phyloP scores from a whole-genome alignment of 2,797 vertebrate genomes.

The Sebastes glaucus region DNA sequence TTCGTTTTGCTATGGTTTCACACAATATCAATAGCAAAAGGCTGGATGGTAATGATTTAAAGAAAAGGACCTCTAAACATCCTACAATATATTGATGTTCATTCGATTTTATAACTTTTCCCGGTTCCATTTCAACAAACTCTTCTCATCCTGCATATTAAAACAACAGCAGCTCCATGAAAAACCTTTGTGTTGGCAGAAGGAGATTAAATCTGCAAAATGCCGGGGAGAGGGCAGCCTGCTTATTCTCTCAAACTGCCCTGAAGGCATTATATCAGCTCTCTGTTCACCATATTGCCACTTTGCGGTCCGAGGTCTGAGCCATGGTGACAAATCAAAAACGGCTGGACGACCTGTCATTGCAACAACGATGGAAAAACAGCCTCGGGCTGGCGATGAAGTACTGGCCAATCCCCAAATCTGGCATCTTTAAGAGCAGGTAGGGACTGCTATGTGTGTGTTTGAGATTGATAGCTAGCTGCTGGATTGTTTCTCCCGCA shows the following conservation, averaged over 20 bases:
- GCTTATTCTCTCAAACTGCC: conserved; percentile 44
- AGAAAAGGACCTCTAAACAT: neutral
- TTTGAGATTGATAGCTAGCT: conserved; percentile 44
- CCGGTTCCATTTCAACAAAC: neutral
- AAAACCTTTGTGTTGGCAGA: conserved; percentile 17
- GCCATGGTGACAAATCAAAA: conserved; percentile 50
- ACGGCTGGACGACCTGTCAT: conserved; percentile 40
- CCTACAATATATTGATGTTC: neutral
- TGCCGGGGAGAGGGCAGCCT: conserved; percentile 1
- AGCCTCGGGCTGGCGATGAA: conserved; percentile 43
- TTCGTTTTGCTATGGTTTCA: neutral
- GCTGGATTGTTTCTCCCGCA: conserved; percentile 36
- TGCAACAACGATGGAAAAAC: conserved; percentile 36
- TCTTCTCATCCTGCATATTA: neutral
- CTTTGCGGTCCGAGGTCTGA: conserved; percentile 19
- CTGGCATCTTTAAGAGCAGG: conserved; percentile 53
- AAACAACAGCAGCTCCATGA: conserved; percentile 5
- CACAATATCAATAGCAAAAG: neutral
- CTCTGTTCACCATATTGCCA: conserved; percentile 47
- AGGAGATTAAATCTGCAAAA: conserved; percentile 36
- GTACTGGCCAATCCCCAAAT: conserved; percentile 50
- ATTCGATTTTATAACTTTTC: neutral
- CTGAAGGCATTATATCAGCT: conserved; percentile 28
- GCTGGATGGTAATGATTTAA: neutral
- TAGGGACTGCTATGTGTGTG: conserved; percentile 18